Conservation (phyloP, 2,888 invertebrate species). For the Tineola bisselliella region DNA sequence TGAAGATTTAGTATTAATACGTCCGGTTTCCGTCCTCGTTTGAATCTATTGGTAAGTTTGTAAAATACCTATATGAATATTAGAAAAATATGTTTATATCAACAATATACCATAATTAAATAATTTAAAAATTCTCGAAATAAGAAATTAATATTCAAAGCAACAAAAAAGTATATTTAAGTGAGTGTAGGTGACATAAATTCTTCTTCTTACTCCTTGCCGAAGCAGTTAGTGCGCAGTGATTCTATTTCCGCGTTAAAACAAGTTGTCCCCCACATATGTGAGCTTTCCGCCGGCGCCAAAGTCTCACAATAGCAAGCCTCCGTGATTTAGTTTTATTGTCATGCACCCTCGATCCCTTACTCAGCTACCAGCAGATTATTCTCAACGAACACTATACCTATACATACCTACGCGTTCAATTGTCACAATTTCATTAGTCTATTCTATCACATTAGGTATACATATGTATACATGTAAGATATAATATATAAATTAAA, state of each 20-base stretch:
- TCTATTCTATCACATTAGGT: background rate
- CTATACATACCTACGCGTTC: background rate
- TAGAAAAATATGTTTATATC: too few relatives aligned
- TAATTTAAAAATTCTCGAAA: too few relatives aligned
- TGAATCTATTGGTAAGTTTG: background rate
- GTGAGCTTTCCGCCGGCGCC: conserved; percentile 65
- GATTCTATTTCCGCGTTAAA: conserved; percentile 53
- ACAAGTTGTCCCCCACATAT: conserved; percentile 57
- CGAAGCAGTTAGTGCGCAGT: conserved; percentile 31
- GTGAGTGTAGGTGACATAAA: too few relatives aligned
- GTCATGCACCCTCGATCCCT: conserved; percentile 55
- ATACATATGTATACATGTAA: too few relatives aligned
- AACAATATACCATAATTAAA: too few relatives aligned
- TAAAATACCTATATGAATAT: background rate
- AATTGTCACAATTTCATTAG: conserved; percentile 1
- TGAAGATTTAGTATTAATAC: background rate
- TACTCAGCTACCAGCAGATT: conserved; percentile 19
- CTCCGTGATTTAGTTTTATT: conserved; percentile 66
- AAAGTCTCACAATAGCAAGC: conserved; percentile 25
- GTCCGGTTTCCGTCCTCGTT: conserved; percentile 14
- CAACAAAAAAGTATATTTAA: too few relatives aligned
- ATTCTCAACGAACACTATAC: conserved; percentile 6
- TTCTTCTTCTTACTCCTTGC: background rate
- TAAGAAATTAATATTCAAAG: too few relatives aligned
- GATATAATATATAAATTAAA: too few relatives aligned